These are phyloP conservation scores for Semnornis frantzii DNA, from an alignment of 2,113 vertebrate species.

Conservation along the genomic window DNA sequence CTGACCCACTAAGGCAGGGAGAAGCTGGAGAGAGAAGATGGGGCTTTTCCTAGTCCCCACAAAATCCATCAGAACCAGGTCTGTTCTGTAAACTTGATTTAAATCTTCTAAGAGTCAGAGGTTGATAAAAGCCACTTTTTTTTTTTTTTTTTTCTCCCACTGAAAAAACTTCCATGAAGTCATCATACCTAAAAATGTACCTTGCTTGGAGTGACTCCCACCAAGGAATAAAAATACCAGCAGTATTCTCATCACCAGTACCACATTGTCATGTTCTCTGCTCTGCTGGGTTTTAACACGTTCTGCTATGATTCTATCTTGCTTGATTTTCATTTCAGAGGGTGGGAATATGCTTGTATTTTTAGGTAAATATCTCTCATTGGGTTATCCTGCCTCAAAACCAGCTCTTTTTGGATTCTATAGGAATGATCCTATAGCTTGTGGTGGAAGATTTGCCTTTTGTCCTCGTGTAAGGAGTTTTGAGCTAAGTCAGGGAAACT, in stretches of 20 bases:
- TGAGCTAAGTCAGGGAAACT: neutral
- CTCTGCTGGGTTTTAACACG: neutral
- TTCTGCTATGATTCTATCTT: neutral
- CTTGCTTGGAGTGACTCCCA: neutral
- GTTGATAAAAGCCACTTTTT: neutral
- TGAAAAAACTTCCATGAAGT: neutral
- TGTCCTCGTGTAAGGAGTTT: neutral
- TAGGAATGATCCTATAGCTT: neutral
- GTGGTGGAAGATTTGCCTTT: neutral
- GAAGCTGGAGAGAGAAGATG: neutral
- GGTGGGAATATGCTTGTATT: neutral
- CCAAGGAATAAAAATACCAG: neutral
- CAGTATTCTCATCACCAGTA: neutral
- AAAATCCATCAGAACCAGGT: neutral
- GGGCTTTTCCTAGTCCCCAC: neutral
- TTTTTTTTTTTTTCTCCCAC: too few species aligned
- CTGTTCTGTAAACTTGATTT: neutral
- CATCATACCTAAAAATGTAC: neutral
- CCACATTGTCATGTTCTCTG: neutral
- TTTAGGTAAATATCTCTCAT: neutral
- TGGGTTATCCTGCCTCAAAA: neutral
- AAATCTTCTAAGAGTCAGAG: neutral
- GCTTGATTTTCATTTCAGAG: neutral
- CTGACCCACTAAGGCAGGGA: fast-evolving
- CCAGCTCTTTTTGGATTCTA: neutral